These are phyloP conservation scores for Noctua comes DNA, from an alignment of 2,888 invertebrate genomes.

Conservation along the genomic window DNA sequence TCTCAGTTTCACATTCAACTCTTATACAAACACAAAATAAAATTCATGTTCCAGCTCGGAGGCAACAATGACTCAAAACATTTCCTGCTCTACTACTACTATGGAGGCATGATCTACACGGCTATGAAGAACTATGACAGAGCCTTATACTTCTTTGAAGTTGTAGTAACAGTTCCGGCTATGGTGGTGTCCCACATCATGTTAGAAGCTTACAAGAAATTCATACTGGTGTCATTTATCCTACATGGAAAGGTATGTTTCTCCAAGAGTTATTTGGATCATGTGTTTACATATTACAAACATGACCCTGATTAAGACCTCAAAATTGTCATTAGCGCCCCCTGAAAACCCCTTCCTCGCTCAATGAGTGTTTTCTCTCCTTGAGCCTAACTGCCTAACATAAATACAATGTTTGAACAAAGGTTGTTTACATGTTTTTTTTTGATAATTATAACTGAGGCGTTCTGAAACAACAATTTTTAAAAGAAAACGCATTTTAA, in stretches of 20 bases:
- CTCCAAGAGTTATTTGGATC: background rate
- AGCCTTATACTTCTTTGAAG: slow-evolving; percentile 98
- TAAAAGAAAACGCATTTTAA: background rate
- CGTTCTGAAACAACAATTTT: background rate
- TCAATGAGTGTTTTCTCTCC: background rate
- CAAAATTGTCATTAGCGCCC: background rate
- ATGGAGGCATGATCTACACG: slow-evolving; percentile 99
- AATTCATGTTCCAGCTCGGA: slow-evolving; percentile 88
- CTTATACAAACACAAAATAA: background rate
- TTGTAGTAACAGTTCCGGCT: slow-evolving; percentile 98
- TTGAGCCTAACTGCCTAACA: background rate
- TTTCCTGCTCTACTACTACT: slow-evolving; percentile 98
- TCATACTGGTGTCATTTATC: slow-evolving; percentile 97
- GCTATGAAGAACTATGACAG: slow-evolving; percentile 97
- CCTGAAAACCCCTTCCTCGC: background rate
- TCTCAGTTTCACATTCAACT: background rate
- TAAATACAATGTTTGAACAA: background rate
- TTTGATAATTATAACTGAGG: background rate
- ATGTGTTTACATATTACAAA: background rate
- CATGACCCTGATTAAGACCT: background rate
- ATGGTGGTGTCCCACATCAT: slow-evolving; percentile 98
- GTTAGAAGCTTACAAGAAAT: slow-evolving; percentile 99
- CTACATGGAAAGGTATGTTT: slow-evolving; percentile 95
- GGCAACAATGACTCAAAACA: slow-evolving; percentile 96
- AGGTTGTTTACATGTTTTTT: background rate